Base-by-base conservation (phyloP, 2,113 vertebrate species). In the Brachirus orientalis region DNA sequence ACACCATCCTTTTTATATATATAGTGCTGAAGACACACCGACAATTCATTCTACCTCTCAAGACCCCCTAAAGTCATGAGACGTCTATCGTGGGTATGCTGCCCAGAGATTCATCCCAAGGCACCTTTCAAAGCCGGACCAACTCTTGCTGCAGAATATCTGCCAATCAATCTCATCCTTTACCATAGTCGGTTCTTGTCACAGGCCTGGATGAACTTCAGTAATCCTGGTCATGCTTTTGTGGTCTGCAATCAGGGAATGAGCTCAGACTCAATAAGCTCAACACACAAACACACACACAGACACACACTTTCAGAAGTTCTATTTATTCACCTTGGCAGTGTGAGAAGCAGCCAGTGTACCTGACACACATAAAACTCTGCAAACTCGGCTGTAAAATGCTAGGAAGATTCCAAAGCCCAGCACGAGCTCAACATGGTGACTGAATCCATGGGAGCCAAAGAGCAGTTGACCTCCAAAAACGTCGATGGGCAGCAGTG, bases 181-280 rank as follows among this genome's bases (percentile, higher is more conserved):
- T 63, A 63, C 63, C 53, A 20, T 28, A 6, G n/a, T 17, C 58
- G 19, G 71, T 55, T 28, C 70, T 57, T 44, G 43, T 28, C 47
- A 1, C 19, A 8, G 45, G 13, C 43, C 7, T 3, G 5, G 45
- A 16, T 2, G 17, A 48, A 54, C 43, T 18, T 40, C 58, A 44
- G 69, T 62, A 43, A 63, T 64, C 65, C 77, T 11, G 35, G 47
- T 79, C 66, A 62, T 62, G 74, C 75, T 77, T 71, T 80, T 67
- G 48, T 44, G 51, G 53, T 19, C 83, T 69, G 58, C 79, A 86
- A 88, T 78, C 72, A 81, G 74, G 73, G 70, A 62, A 72, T 84
- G 33, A 74, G 75, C 41, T 57, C 51, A 22, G 65, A n/a, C 9
- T n/a, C 20, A 60, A 13, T 64, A 41, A 22, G 41, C 46, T 70